phyloP scores from a whole-genome alignment of 2,797 vertebrate species.

The Brachymystax lenok region DNA sequence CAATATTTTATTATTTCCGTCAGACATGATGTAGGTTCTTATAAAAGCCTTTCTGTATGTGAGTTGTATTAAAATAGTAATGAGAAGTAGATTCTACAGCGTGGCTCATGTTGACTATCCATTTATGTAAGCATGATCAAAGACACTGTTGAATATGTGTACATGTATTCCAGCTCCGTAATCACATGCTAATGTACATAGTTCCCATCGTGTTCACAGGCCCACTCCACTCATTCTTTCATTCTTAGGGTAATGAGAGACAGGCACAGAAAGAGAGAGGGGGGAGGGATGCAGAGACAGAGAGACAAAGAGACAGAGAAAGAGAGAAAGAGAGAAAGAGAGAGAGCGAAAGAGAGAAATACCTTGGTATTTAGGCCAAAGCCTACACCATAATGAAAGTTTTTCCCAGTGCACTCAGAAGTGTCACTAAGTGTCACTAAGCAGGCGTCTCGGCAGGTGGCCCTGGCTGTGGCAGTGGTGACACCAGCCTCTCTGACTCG shows the following conservation, averaged over 20 bases:
- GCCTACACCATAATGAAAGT: neutral
- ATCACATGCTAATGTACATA: neutral
- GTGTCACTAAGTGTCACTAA: constrained; percentile 17
- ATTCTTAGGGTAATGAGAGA: neutral
- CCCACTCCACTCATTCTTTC: neutral
- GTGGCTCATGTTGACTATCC: neutral
- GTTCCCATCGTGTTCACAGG: neutral
- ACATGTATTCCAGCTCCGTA: neutral
- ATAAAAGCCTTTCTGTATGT: neutral
- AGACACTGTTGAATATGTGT: neutral
- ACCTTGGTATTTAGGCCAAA: neutral
- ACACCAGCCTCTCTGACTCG: neutral
- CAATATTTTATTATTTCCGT: neutral
- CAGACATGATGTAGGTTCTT: neutral
- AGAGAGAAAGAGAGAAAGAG: too few relatives aligned
- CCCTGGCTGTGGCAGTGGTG: neutral
- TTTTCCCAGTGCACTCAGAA: neutral
- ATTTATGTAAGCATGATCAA: neutral
- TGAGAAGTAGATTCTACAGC: neutral
- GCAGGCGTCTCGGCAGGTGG: neutral
- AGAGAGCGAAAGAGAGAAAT: neutral
- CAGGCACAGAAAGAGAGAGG: too few relatives aligned
- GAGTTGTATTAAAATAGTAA: neutral
- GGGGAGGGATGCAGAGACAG: too few relatives aligned
- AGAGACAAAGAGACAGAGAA: rapidly evolving